Conservation (phyloP, 2,113 vertebrate genomes). For the Aspidoscelis tigris region DNA sequence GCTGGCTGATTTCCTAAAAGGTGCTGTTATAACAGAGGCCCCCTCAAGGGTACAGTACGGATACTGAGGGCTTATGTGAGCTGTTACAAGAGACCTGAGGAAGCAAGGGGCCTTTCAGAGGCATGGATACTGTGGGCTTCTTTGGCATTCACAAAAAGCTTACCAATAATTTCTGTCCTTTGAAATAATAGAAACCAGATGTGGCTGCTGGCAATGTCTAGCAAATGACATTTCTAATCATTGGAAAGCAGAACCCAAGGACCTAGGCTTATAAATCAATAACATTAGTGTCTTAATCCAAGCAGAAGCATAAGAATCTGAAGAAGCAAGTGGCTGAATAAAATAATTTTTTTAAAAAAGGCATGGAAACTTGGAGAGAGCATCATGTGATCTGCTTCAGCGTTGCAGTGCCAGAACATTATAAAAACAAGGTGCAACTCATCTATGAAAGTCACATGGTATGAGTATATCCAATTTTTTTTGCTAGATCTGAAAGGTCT, state of each 20-base stretch:
- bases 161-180: conserved; percentile 71
- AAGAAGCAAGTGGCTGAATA: conserved; percentile 38
- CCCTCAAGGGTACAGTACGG: not conserved
- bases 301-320: conserved; percentile 51
- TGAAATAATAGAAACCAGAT: conserved; percentile 70
- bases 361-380: conserved; percentile 35
- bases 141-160: conserved; percentile 67
- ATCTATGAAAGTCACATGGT: conserved; percentile 4
- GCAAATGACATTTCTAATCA: conserved; percentile 69
- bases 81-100: not conserved
- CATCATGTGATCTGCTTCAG: not conserved
- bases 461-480: not conserved
- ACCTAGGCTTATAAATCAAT: conserved; percentile 54
- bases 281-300: conserved; percentile 54
- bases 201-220: conserved; percentile 61
- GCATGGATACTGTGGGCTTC: conserved; percentile 37
- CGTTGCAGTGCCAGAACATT: not conserved
- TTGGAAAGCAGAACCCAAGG: conserved; percentile 54
- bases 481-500: conserved; percentile 6
- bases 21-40: conserved; percentile 2
- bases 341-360: not conserved
- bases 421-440: conserved; percentile 26
- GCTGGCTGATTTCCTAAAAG: conserved; percentile 4
- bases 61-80: conserved; percentile 4
- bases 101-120: not conserved